phyloP scores from a whole-genome alignment of 2,113 vertebrate genomes.

The Cynocephalus volans region DNA sequence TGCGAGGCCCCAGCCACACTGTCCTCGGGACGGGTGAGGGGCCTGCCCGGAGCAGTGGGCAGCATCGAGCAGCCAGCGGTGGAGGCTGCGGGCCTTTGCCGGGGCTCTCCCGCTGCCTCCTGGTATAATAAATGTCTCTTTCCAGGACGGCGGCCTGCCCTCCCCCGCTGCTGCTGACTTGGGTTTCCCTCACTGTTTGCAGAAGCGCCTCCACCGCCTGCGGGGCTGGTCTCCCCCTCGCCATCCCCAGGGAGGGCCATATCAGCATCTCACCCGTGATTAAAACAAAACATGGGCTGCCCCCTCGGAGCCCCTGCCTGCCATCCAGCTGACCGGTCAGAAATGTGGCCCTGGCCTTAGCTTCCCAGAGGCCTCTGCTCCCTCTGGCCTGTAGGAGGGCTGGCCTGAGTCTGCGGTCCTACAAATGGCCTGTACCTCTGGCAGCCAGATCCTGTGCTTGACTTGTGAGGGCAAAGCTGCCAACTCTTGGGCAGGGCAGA shows the following conservation, averaged over 20 bases:
- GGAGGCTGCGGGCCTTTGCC: slow-evolving; percentile 73
- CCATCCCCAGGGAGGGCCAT: slow-evolving; percentile 79
- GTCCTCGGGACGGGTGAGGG: neutral
- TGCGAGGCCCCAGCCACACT: neutral
- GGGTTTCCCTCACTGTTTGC: slow-evolving; percentile 90
- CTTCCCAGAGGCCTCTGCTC: slow-evolving; percentile 32
- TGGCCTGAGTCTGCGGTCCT: neutral
- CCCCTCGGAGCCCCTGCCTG: slow-evolving; percentile 55
- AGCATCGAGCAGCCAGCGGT: slow-evolving; percentile 65
- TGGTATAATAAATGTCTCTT: slow-evolving; percentile 84
- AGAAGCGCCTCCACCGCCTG: slow-evolving; percentile 87
- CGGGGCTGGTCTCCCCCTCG: slow-evolving; percentile 82
- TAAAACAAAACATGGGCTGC: slow-evolving; percentile 91
- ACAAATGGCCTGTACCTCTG: neutral
- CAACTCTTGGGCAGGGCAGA: neutral
- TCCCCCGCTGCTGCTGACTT: slow-evolving; percentile 88
- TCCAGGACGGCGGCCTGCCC: slow-evolving; percentile 81
- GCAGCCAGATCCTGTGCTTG: neutral
- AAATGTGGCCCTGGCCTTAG: neutral
- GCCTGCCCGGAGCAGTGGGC: slow-evolving; percentile 35
- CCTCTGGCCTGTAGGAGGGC: neutral
- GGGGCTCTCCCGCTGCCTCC: slow-evolving; percentile 83
- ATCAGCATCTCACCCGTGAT: slow-evolving; percentile 90
- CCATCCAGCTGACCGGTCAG: slow-evolving; percentile 32
- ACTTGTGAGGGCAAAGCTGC: no score